Evolutionary conservation across 2,888 invertebrate species (phyloP).

Genomic region (Ectemnius continuus): DNA sequence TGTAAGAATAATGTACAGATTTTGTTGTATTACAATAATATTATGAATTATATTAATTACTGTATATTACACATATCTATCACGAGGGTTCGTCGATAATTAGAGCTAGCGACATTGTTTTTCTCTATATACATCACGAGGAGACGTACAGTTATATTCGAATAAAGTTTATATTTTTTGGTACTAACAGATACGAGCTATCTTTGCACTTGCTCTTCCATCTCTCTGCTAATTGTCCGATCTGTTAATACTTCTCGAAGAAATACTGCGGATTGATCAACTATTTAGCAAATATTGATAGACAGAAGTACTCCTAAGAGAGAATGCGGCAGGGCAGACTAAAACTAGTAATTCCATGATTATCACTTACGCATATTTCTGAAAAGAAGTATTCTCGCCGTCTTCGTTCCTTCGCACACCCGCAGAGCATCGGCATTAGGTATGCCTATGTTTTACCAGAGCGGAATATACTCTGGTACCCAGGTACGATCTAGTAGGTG

Average conservation of each 20-base stretch:
- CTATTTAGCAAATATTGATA: neutral
- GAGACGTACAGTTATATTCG: slow-evolving; percentile 61
- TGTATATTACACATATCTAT: slow-evolving; percentile 71
- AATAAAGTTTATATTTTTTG: slow-evolving; percentile 77
- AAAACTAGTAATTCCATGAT: neutral
- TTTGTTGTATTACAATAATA: slow-evolving; percentile 67
- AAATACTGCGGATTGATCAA: slow-evolving; percentile 15
- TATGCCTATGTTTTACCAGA: slow-evolving; percentile 65
- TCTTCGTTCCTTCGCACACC: slow-evolving; percentile 15
- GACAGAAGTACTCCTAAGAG: neutral
- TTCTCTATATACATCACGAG: slow-evolving; percentile 69
- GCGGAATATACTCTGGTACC: slow-evolving; percentile 75
- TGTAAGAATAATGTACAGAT: slow-evolving; percentile 69
- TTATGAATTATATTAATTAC: slow-evolving; percentile 61
- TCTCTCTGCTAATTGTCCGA: neutral
- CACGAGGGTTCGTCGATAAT: slow-evolving; percentile 65
- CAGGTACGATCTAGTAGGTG: slow-evolving; percentile 70
- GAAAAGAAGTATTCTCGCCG: slow-evolving; percentile 21
- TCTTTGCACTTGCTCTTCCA: slow-evolving; percentile 43
- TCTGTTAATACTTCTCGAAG: neutral
- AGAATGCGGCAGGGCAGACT: no score
- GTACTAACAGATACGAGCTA: slow-evolving; percentile 64
- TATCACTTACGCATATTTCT: slow-evolving; percentile 36
- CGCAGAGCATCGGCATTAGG: slow-evolving; percentile 22
- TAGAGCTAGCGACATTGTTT: slow-evolving; percentile 69